phyloP scores from a whole-genome alignment of 2,113 vertebrate species.

The Channa maculata region DNA sequence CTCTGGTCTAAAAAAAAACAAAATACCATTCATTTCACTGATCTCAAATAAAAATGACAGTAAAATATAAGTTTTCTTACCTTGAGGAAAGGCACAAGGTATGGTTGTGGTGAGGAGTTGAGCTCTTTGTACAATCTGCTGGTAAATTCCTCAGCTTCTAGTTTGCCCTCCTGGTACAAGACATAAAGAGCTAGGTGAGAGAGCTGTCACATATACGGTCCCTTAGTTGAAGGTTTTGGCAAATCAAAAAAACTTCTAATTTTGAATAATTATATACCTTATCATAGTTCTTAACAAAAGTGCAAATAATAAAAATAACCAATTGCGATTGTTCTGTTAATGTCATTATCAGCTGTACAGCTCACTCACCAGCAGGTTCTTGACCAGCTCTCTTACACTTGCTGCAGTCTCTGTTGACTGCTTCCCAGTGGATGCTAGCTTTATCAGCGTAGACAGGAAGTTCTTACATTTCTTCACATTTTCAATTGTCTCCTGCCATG shows the following conservation, averaged over 20 bases:
- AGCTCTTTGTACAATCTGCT: constrained; percentile 96
- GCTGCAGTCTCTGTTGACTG: constrained; percentile 94
- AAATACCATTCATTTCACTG: not conserved
- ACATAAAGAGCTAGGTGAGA: not conserved
- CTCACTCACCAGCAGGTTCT: constrained; percentile 92
- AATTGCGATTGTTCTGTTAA: not conserved
- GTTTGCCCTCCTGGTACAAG: constrained; percentile 89
- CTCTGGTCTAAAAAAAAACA: not conserved
- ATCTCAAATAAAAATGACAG: not conserved
- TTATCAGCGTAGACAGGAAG: constrained; percentile 97
- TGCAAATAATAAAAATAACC: not conserved
- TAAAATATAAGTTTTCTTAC: constrained; percentile 71
- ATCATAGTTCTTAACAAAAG: not conserved
- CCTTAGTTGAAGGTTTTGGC: not conserved
- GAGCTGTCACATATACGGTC: not conserved
- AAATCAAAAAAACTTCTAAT: too few species aligned
- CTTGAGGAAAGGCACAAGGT: constrained; percentile 99
- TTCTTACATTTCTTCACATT: constrained; percentile 99
- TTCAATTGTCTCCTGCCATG: constrained; percentile 94
- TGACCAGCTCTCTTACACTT: constrained; percentile 94
- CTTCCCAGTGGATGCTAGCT: constrained; percentile 95
- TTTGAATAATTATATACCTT: too few species aligned
- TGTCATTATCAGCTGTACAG: not conserved
- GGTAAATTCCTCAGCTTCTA: constrained; percentile 98
- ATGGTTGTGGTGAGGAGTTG: constrained; percentile 98